Conservation (phyloP, 2,888 invertebrate genomes). For the Callinectes sapidus region DNA sequence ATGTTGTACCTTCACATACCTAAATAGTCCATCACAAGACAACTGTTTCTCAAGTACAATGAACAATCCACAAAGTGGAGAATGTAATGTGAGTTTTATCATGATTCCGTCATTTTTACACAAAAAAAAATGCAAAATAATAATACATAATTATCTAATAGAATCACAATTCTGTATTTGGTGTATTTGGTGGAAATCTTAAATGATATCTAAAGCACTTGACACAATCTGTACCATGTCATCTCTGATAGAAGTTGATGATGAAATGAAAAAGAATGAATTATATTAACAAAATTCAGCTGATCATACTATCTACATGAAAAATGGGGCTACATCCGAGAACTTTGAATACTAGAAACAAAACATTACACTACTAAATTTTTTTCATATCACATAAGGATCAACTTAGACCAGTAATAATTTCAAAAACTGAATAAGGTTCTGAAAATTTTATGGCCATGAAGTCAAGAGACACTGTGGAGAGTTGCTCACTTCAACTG, state of each 20-base stretch:
- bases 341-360: neutral
- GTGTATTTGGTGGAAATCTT: neutral
- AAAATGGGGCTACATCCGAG: neutral
- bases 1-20: neutral
- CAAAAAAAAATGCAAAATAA: neutral
- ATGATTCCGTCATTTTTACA: neutral
- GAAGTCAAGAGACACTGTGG: neutral
- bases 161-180: neutral
- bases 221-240: neutral
- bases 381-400: neutral
- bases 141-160: neutral
- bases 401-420: neutral
- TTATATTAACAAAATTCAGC: neutral
- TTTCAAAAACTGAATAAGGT: neutral
- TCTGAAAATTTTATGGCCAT: neutral
- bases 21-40: neutral
- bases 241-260: neutral
- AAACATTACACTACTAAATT: neutral
- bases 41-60: neutral
- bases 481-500: neutral
- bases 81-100: neutral
- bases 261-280: slow-evolving; percentile 4
- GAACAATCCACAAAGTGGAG: neutral
- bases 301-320: neutral
- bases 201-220: neutral